Conservation (phyloP, 2,797 vertebrate species). For the Varecia variegata region DNA sequence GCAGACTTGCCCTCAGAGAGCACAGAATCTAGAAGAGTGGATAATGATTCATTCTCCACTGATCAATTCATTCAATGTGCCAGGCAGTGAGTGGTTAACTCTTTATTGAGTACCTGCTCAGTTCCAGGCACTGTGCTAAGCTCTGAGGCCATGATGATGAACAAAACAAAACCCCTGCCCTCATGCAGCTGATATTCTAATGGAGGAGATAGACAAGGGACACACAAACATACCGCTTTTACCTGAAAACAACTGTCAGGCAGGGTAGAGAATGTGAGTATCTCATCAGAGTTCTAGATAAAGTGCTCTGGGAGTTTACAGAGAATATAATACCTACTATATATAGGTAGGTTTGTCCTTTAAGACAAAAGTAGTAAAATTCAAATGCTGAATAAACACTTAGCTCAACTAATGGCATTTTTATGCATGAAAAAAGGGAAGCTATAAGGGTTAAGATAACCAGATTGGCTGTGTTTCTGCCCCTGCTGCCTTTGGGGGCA, state of each 20-base stretch:
- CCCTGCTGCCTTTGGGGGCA: neutral
- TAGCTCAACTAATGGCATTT: neutral
- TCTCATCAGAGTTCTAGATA: neutral
- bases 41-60: neutral
- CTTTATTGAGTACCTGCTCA: neutral
- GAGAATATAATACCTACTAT: neutral
- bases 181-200: neutral
- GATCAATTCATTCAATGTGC: neutral
- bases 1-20: neutral
- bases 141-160: neutral
- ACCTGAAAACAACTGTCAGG: neutral
- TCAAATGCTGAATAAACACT: neutral
- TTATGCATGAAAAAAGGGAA: neutral
- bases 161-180: neutral
- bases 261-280: neutral
- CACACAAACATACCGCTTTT: neutral
- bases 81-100: neutral
- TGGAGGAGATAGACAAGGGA: neutral
- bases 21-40: neutral
- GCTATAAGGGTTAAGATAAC: neutral
- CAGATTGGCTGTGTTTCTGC: neutral
- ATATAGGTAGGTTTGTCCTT: neutral
- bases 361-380: conserved; percentile 29
- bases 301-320: neutral
- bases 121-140: neutral